Percentiles rank a stretch among this genome's conserved stretches.
Conservation (phyloP, 2,888 invertebrate species). For the Eueremaeus valkanovi region DNA sequence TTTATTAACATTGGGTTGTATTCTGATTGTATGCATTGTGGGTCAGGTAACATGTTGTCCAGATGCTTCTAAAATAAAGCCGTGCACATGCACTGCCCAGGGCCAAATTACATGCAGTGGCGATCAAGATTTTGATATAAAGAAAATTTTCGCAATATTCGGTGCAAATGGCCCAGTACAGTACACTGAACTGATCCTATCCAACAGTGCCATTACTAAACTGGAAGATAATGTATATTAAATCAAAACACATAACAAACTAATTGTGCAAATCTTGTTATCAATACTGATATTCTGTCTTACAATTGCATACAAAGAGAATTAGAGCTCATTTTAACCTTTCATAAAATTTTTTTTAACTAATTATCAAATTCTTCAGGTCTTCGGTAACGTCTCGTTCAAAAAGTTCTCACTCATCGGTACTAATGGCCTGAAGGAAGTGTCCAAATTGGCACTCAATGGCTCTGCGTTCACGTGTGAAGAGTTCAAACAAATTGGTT, state of each 20-base stretch:
- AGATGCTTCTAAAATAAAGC: not conserved
- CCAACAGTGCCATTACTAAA: constrained; percentile 17
- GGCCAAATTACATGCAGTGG: not conserved
- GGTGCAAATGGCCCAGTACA: not conserved
- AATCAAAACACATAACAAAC: not conserved
- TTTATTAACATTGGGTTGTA: too few relatives aligned
- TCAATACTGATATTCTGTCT: not conserved
- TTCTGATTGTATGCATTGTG: not conserved
- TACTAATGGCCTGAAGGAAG: not conserved
- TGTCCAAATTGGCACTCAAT: not conserved
- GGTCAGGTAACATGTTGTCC: not conserved
- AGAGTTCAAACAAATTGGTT: constrained; percentile 22
- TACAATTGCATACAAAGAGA: too few relatives aligned
- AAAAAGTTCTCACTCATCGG: not conserved
- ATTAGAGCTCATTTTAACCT: not conserved
- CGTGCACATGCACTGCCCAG: not conserved
- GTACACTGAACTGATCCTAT: not conserved
- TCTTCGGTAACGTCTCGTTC: not conserved
- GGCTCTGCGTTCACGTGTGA: not conserved
- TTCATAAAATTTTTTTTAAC: too few relatives aligned
- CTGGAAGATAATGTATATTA: constrained; percentile 24
- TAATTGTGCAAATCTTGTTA: not conserved
- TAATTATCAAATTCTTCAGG: not conserved
- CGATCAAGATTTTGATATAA: not conserved
- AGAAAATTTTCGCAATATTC: not conserved